These are phyloP conservation scores for Entomobrya proxima DNA, from an alignment of 2,888 invertebrate species.

Conservation along the genomic window DNA sequence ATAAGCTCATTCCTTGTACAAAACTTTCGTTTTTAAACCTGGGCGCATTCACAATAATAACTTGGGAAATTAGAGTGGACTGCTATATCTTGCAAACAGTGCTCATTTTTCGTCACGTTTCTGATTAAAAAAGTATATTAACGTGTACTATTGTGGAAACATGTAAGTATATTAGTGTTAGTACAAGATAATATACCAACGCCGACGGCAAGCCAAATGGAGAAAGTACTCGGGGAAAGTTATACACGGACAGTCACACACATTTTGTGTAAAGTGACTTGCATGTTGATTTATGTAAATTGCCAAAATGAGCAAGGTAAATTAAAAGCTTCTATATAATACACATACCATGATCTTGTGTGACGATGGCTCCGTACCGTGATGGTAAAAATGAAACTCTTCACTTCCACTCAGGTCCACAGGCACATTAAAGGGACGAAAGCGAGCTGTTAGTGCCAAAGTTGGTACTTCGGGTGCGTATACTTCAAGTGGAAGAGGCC, in stretches of 20 bases:
- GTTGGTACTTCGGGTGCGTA: conserved; percentile 69
- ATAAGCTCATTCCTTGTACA: neutral
- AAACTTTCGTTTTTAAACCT: neutral
- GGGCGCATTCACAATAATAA: neutral
- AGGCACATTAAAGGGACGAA: conserved; percentile 66
- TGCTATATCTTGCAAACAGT: conserved; percentile 6
- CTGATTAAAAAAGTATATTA: conserved; percentile 39
- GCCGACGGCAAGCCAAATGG: neutral
- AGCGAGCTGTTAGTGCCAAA: conserved; percentile 72
- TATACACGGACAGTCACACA: neutral
- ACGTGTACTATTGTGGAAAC: neutral
- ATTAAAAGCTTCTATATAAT: conserved; percentile 38
- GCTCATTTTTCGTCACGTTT: conserved; percentile 31
- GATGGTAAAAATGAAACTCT: conserved; percentile 61
- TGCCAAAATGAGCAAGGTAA: conserved; percentile 58
- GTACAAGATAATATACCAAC: neutral
- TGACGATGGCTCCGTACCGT: conserved; percentile 49
- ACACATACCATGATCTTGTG: conserved; percentile 62
- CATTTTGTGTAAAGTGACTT: conserved; percentile 38
- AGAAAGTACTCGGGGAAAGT: conserved; percentile 1
- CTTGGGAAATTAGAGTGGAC: neutral
- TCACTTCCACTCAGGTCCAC: conserved; percentile 57
- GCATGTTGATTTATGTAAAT: conserved; percentile 61
- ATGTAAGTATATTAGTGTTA: no score
- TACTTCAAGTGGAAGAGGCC: conserved; percentile 74